Base-by-base conservation (phyloP, 2,888 invertebrate genomes). In the Nephrotoma appendiculata region DNA sequence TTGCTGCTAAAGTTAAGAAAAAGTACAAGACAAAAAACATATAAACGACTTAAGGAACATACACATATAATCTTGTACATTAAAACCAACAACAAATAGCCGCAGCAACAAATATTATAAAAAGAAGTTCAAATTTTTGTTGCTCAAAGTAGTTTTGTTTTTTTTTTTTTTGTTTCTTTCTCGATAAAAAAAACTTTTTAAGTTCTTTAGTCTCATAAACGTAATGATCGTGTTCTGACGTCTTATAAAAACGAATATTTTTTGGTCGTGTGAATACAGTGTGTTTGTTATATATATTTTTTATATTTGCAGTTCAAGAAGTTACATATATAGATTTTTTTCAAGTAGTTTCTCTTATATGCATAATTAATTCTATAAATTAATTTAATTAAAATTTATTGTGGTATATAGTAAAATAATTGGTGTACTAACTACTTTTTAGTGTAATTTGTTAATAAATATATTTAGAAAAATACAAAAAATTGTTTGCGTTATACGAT, bases 201-300 rank as follows among this genome's bases (percentile, higher is more conserved):
- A 57, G 86, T 88, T 87, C 88, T 88, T 88, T 88, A 88, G 88
- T 88, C 88, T 88, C 86, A 87, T 87, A 87, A 87, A 88, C 88
- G 88, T 86, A 87, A 86, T 87, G 88, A 87, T 85, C 87, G 88
- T 87, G 87, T 87, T 88, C 87, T 87, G 88, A 88, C 88, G 88
- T 87, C 87, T 87, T 83, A 71, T 31, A 71, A 71, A 9, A 31
- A 15, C 6, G 5, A 15, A 6, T 57, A 19, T 44, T 45, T 43
- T 45, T 19, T 85, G 44, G 45, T 45, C 41, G 19, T 44, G 44
- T 86, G 41, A 48, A 0, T 48, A 19, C 41, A 12, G 44, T 86
- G 19, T 48, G 41, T 7, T 86, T 31, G 19, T 12, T 86, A 41
- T 45, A 4, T 15, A 44, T 9, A 71, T 3, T 31, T 31, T 31